Percentiles rank a stretch among this genome's conserved stretches.
phyloP scores from a whole-genome alignment of 2,888 invertebrate species.

The Amiota minor region DNA sequence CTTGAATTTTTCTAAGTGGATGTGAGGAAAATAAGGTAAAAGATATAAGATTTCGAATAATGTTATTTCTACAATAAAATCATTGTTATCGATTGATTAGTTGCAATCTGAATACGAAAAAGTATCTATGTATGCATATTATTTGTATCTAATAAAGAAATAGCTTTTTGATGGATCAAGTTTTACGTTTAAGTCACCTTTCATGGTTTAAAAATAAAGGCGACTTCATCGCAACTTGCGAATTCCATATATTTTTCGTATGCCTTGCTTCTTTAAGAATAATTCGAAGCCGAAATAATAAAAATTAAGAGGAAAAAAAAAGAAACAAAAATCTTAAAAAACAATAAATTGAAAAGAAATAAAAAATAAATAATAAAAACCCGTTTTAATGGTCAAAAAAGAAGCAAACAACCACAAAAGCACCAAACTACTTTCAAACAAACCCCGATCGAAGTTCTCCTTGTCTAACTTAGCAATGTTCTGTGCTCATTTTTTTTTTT shows the following conservation, averaged over 20 bases:
- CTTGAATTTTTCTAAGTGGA: background rate
- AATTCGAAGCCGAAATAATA: too few relatives aligned
- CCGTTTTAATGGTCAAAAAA: background rate
- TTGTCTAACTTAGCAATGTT: background rate
- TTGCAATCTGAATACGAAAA: background rate
- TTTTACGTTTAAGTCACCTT: background rate
- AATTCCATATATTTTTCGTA: background rate
- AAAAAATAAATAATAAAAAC: background rate
- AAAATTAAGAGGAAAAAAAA: background rate
- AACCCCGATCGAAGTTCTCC: too few relatives aligned
- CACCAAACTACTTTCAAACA: background rate
- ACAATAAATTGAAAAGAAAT: background rate
- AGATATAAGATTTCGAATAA: background rate
- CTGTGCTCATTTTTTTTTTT: background rate
- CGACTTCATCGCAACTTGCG: background rate
- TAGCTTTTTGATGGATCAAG: conserved; percentile 42
- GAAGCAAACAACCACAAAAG: background rate
- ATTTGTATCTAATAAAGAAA: conserved; percentile 33
- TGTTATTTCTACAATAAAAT: conserved; percentile 8
- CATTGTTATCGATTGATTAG: background rate
- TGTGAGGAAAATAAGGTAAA: background rate
- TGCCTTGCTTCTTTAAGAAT: background rate
- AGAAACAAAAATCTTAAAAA: background rate
- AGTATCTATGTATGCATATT: background rate
- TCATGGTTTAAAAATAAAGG: background rate